Evolutionary conservation across 2,888 invertebrate species (phyloP).

Genomic region (Rhorus exstirpatorius): DNA sequence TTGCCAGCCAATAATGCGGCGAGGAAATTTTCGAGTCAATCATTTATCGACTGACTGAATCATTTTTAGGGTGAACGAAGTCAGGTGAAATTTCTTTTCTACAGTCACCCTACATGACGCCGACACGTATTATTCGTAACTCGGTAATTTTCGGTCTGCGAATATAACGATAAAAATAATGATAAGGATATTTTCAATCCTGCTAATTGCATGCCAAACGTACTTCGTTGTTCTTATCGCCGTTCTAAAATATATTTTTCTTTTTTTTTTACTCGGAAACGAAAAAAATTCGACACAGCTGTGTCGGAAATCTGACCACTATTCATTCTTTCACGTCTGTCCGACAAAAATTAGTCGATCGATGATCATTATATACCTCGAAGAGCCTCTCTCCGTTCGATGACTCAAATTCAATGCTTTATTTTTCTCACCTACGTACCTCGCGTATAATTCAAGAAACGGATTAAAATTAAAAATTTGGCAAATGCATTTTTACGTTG

Average conservation of each 20-base stretch:
- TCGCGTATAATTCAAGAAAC: too few relatives aligned
- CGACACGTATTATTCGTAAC: slow-evolving; percentile 66
- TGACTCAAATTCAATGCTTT: not conserved
- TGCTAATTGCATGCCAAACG: slow-evolving; percentile 85
- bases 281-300: slow-evolving; percentile 15
- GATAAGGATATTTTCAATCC: slow-evolving; percentile 71
- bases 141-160: slow-evolving; percentile 65
- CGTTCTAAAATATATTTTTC: slow-evolving; percentile 46
- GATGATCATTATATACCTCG: not conserved
- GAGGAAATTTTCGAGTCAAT: too few relatives aligned
- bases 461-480: too few relatives aligned
- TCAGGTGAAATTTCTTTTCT: too few relatives aligned
- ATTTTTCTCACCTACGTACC: slow-evolving; percentile 8
- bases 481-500: too few relatives aligned
- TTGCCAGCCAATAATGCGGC: too few relatives aligned
- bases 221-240: slow-evolving; percentile 57
- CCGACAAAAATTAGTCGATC: slow-evolving; percentile 19
- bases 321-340: not conserved
- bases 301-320: slow-evolving; percentile 9
- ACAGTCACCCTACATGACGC: too few relatives aligned
- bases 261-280: slow-evolving; percentile 5
- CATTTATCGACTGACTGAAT: too few relatives aligned
- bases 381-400: slow-evolving; percentile 40
- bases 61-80: too few relatives aligned
- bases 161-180: slow-evolving; percentile 42